phyloP scores from a whole-genome alignment of 2,888 invertebrate species.

The Brassicogethes aeneus region DNA sequence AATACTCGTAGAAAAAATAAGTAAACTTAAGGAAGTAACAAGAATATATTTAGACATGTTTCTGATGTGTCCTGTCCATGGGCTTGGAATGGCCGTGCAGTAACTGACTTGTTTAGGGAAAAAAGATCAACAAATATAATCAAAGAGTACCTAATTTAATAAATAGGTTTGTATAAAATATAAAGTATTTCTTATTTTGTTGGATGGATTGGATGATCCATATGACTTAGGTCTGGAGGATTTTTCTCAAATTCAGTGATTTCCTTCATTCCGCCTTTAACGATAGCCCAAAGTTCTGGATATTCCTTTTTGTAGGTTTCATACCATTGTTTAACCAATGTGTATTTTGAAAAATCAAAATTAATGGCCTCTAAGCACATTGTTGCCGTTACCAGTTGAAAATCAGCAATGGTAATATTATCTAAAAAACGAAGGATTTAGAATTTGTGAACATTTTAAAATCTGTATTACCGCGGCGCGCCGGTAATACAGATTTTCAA shows the following conservation, averaged over 20 bases:
- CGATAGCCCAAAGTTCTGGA: conserved; percentile 63
- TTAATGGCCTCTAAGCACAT: conserved; percentile 64
- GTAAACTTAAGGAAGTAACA: no score
- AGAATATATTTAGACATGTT: no score
- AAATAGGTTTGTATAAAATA: no score
- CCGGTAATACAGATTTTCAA: no score
- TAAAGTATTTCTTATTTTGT: conserved; percentile 12
- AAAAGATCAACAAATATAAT: no score
- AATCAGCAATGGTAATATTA: conserved; percentile 66
- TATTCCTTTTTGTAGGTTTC: conserved; percentile 56
- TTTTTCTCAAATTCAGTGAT: conserved; percentile 58
- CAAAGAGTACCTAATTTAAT: no score
- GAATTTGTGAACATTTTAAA: no score
- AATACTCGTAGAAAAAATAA: no score
- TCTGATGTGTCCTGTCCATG: no score
- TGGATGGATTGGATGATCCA: conserved; percentile 69
- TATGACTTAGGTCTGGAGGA: conserved; percentile 61
- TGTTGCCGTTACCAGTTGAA: conserved; percentile 60
- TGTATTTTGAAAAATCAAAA: conserved; percentile 55
- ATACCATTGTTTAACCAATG: conserved; percentile 57
- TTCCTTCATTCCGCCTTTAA: conserved; percentile 58
- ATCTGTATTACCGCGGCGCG: neutral
- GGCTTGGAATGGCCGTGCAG: no score
- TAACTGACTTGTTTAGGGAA: no score
- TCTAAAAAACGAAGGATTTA: conserved; percentile 34